Percentiles rank a stretch among this genome's conserved stretches.
phyloP scores from a whole-genome alignment of 2,797 vertebrate genomes.

The Lagocephalus sceleratus region DNA sequence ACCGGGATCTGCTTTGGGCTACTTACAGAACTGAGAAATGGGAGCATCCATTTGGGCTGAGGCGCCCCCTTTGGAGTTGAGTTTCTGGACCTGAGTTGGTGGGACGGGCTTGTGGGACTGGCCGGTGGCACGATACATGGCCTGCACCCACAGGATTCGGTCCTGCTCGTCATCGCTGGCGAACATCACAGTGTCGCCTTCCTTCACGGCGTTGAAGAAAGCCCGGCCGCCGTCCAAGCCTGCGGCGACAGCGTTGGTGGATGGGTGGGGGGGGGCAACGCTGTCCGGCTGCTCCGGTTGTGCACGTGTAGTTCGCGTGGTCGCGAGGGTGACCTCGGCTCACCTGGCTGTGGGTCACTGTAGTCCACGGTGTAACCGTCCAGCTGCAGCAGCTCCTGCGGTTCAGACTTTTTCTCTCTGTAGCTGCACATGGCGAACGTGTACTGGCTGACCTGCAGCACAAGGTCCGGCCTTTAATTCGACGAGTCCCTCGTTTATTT shows the following conservation, averaged over 20 bases:
- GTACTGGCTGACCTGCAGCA: conserved; percentile 95
- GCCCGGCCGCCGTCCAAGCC: conserved; percentile 96
- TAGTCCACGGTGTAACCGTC: conserved; percentile 99
- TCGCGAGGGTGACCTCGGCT: background rate
- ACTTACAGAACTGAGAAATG: conserved; percentile 99
- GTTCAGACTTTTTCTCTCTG: conserved; percentile 98
- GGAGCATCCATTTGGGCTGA: conserved; percentile 97
- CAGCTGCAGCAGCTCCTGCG: conserved; percentile 95
- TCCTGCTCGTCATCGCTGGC: conserved; percentile 99
- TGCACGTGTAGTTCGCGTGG: no score
- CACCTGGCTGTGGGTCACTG: conserved; percentile 98
- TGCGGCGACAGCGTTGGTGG: conserved; percentile 41
- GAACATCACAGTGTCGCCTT: conserved; percentile 98
- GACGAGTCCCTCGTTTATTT: background rate
- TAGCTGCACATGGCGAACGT: conserved; percentile 99
- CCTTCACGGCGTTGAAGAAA: conserved; percentile 99
- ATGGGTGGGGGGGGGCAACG: background rate
- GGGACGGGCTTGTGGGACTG: conserved; percentile 99
- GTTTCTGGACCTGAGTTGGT: conserved; percentile 99
- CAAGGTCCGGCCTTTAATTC: background rate
- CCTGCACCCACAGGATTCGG: conserved; percentile 98
- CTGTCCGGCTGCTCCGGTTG: background rate
- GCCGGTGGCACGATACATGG: conserved; percentile 98
- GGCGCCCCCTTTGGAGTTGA: conserved; percentile 97
- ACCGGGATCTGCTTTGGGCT: conserved; percentile 55